A percentile compares a stretch with the other conserved stretches of the same genome.
These are phyloP conservation scores for Amphiprion ocellaris DNA, from an alignment of 2,113 vertebrate species.

Conservation along the genomic window DNA sequence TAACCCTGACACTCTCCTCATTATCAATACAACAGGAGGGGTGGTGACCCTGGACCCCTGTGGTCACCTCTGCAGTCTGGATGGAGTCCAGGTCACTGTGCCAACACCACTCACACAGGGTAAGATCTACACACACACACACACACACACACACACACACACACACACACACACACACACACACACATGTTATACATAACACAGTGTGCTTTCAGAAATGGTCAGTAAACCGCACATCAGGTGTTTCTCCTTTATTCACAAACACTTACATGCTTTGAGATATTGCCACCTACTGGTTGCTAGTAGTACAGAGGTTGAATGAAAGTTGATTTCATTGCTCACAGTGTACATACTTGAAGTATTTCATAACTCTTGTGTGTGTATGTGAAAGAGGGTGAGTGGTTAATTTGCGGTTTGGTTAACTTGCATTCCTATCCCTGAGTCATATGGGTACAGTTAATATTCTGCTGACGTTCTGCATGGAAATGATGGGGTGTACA, in stretches of 20 bases:
- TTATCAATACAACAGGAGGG: constrained; percentile 65
- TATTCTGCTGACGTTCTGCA: constrained; percentile 32
- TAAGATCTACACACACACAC: constrained; percentile 52
- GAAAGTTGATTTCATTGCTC: constrained; percentile 32
- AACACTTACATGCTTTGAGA: constrained; percentile 31
- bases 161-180: neutral
- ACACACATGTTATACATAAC: neutral
- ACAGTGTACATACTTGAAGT: constrained; percentile 18
- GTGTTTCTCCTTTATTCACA: neutral
- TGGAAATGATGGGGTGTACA: constrained; percentile 21
- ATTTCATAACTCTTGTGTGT: constrained; percentile 47
- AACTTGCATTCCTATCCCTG: constrained; percentile 53
- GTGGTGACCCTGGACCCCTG: constrained; percentile 86
- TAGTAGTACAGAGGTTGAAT: neutral
- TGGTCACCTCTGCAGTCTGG: constrained; percentile 85
- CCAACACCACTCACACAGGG: constrained; percentile 86
- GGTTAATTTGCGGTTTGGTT: constrained; percentile 62
- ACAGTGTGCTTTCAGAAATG: constrained; percentile 1
- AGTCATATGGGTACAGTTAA: constrained; percentile 56
- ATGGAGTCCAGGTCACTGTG: constrained; percentile 82
- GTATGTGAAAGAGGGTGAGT: constrained; percentile 5
- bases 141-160: neutral
- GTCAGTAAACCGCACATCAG: neutral
- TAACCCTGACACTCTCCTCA: constrained; percentile 3
- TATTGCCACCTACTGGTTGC: constrained; percentile 65